Evolutionary conservation across 37 sponge, comb jelly and placozoan genomes (phyloP), one percentile per base, ranked within the genome.

Genomic region (Mnemiopsis leidyi): DNA sequence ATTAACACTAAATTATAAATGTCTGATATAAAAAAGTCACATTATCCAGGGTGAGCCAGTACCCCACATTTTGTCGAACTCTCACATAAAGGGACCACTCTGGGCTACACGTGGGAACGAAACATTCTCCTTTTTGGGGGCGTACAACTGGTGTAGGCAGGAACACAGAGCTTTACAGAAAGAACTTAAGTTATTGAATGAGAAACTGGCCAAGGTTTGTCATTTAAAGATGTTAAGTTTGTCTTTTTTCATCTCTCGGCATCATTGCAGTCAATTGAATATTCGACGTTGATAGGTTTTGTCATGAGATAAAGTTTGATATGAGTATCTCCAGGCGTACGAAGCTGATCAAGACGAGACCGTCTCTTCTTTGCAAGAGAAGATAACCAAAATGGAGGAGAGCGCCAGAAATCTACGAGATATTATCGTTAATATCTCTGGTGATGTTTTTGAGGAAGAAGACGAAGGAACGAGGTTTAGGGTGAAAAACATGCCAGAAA

Each of bases 401-500:
- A n/a, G n/a, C n/a, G n/a, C n/a, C n/a, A n/a, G n/a, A n/a, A 71
- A 29, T 79, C 26, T 79, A 38, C 3, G 38, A 38, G 82, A 36
- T 31, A 36, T 79, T 0, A 36, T 79, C 9, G 35, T 36, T 5
- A 79, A 79, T 7, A 79, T 79, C 7, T 79, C 82, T 23, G 37
- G 16, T 7, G 82, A 79, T 79, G 82, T 79, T 36, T 1, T 36
- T 9, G 5, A 79, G 37, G 82, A 79, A 29, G 82, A 79, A 23
- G 38, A 79, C 36, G 82, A 79, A 26, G 82, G 82, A 2, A 7
- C 82, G 3, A 79, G 26, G 82, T 79, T 79, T 32, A 79, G 26
- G 36, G 82, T 79, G 36, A 79, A 79, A 23, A 79, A 79, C 82
- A 79, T 79, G 82, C 82, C 82, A 31, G 82, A 79, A 23, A 79